A percentile compares a stretch with the other conserved stretches of the same genome.
phyloP scores from a whole-genome alignment of 2,113 vertebrate species.

The Salminus brasiliensis region DNA sequence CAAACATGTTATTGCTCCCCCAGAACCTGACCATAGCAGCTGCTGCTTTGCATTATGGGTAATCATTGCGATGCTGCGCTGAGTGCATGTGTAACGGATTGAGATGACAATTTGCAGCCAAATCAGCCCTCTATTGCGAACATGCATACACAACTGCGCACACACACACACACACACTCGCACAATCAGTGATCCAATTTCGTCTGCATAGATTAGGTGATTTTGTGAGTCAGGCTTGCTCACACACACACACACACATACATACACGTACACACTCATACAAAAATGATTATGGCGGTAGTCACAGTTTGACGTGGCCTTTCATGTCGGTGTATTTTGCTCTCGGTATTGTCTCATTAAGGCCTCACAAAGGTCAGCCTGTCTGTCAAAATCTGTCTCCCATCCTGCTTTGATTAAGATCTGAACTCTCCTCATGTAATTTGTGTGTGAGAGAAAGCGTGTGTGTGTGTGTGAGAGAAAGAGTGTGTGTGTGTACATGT shows the following conservation, averaged over 20 bases:
- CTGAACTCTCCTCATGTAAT: constrained; percentile 42
- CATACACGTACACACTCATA: background rate
- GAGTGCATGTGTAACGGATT: constrained; percentile 39
- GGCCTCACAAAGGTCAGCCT: constrained; percentile 70
- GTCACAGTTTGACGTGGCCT: constrained; percentile 57
- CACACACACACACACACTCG: background rate
- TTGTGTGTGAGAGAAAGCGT: background rate
- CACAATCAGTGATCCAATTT: constrained; percentile 47
- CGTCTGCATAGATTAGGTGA: constrained; percentile 47
- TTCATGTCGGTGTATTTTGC: constrained; percentile 41
- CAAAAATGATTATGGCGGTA: constrained; percentile 48
- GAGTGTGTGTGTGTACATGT: background rate
- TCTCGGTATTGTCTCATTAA: constrained; percentile 61
- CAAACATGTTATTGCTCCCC: constrained; percentile 49
- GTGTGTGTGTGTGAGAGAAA: constrained; percentile 1
- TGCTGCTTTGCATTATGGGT: constrained; percentile 42
- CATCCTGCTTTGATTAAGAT: constrained; percentile 56
- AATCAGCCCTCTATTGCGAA: constrained; percentile 26
- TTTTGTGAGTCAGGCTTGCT: constrained; percentile 14
- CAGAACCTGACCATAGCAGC: constrained; percentile 25
- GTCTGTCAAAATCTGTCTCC: constrained; percentile 66
- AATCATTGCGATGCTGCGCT: constrained; percentile 35
- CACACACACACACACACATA: constrained; percentile 20
- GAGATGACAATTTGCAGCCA: constrained; percentile 53
- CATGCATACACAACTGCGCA: background rate